phyloP scores from a whole-genome alignment of 1,140 invertebrate species.

The Magallana gigas region DNA sequence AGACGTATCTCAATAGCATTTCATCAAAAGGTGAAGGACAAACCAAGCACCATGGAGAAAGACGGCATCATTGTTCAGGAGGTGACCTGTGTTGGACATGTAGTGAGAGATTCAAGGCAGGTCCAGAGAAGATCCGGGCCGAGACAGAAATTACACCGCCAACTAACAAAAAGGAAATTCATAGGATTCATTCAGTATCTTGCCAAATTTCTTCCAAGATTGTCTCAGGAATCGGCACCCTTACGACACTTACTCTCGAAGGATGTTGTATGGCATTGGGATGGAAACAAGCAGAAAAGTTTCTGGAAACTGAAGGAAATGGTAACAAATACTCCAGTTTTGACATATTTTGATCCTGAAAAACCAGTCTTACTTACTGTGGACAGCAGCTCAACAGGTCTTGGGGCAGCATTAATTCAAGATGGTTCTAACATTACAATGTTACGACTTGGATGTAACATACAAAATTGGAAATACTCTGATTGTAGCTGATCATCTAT shows the following conservation, averaged over 20 bases:
- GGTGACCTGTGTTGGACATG: conserved; percentile 61
- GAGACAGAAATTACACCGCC: conserved; percentile 75
- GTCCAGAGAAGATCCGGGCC: conserved; percentile 77
- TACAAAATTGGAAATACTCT: background rate
- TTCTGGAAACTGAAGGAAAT: conserved; percentile 41
- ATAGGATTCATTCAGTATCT: conserved; percentile 54
- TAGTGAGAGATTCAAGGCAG: conserved; percentile 71
- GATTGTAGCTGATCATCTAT: background rate
- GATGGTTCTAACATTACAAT: conserved; percentile 64
- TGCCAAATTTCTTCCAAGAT: conserved; percentile 13
- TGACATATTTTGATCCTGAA: too few relatives aligned
- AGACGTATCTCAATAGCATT: too few relatives aligned
- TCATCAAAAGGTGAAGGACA: too few relatives aligned
- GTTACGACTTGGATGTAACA: conserved; percentile 53
- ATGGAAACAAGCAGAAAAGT: background rate
- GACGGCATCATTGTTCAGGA: too few relatives aligned
- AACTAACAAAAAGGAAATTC: conserved; percentile 69
- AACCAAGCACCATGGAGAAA: too few relatives aligned
- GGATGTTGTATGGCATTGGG: background rate
- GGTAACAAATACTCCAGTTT: background rate
- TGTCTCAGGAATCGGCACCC: background rate
- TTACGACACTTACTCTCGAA: background rate
- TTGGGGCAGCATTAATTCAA: conserved; percentile 79
- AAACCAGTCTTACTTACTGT: conserved; percentile 51
- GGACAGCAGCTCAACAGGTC: conserved; percentile 69